These are phyloP conservation scores for Hestina assimilis DNA, from an alignment of 1,140 invertebrate species.

Conservation along the genomic window DNA sequence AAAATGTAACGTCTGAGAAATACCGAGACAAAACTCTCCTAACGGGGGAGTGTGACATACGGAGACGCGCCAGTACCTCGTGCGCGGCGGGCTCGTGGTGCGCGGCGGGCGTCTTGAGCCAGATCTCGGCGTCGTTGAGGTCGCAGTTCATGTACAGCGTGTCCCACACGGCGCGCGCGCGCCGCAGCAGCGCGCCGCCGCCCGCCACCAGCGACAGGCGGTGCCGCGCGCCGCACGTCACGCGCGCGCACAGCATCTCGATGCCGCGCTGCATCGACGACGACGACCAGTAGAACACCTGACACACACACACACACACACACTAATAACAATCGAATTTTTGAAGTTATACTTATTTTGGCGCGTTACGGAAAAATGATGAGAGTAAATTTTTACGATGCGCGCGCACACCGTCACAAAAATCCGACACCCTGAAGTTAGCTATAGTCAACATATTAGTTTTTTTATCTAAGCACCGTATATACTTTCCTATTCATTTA, in stretches of 20 bases:
- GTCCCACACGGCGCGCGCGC: constrained; percentile 93
- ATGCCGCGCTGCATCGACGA: constrained; percentile 97
- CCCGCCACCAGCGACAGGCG: constrained; percentile 86
- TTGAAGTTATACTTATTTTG: too few species aligned
- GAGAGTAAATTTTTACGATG: too few species aligned
- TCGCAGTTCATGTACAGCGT: constrained; percentile 96
- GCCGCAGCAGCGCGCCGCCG: constrained; percentile 90
- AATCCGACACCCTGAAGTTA: too few species aligned
- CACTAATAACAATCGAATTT: too few species aligned
- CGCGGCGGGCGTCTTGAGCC: constrained; percentile 85
- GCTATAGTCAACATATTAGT: too few species aligned
- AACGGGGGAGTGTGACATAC: constrained; percentile 30
- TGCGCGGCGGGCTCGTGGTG: constrained; percentile 16
- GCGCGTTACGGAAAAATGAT: too few species aligned
- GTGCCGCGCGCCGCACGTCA: constrained; percentile 92
- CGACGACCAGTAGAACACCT: constrained; percentile 99
- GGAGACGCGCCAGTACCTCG: too few species aligned
- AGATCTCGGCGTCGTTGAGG: constrained; percentile 93
- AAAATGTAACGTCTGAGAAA: neutral
- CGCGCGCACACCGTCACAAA: too few species aligned
- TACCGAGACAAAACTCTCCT: constrained; percentile 67
- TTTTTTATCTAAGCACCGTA: too few species aligned
- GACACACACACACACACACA: constrained; percentile 37
- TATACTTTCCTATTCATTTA: too few species aligned
- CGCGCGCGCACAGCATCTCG: constrained; percentile 91